phyloP scores from a whole-genome alignment of 2,888 invertebrate species.

The Ophion slaviceki region DNA sequence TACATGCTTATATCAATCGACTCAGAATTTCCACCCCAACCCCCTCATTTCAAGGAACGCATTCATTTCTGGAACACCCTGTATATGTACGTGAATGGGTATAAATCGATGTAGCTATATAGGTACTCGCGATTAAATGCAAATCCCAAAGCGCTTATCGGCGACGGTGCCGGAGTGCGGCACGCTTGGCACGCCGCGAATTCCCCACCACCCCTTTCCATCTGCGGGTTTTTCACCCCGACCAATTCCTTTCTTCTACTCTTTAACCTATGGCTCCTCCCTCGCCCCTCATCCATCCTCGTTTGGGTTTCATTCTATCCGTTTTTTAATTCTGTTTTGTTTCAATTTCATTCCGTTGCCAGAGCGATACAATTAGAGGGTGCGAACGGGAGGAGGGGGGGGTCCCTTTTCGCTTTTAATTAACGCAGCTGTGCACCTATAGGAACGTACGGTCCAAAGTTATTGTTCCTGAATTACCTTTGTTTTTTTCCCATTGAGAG shows the following conservation, averaged over 20 bases:
- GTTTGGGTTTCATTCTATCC: constrained; percentile 46
- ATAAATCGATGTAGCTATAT: constrained; percentile 42
- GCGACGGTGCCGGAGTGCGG: constrained; percentile 65
- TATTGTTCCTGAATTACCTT: constrained; percentile 13
- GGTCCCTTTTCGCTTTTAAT: constrained; percentile 69
- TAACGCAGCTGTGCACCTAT: constrained; percentile 58
- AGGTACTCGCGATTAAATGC: constrained; percentile 74
- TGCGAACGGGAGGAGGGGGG: constrained; percentile 1
- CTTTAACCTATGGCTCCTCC: constrained; percentile 59
- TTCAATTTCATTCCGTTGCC: constrained; percentile 57
- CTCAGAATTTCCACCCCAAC: too few relatives aligned
- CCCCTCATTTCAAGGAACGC: too few relatives aligned
- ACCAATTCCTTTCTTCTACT: constrained; percentile 60
- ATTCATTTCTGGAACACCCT: too few relatives aligned
- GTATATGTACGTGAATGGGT: neutral
- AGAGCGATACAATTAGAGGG: constrained; percentile 70
- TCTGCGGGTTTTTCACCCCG: constrained; percentile 46
- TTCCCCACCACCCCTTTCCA: constrained; percentile 25
- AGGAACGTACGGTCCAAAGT: constrained; percentile 29
- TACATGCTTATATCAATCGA: too few relatives aligned
- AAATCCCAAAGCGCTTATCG: constrained; percentile 73
- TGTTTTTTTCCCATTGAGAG: neutral
- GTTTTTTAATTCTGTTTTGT: constrained; percentile 22
- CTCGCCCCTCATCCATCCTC: constrained; percentile 34
- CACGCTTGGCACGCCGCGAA: constrained; percentile 66